Percentiles rank a stretch among this genome's conserved stretches.
Conservation (phyloP, 2,888 invertebrate genomes). For the Herminia tarsipennalis region DNA sequence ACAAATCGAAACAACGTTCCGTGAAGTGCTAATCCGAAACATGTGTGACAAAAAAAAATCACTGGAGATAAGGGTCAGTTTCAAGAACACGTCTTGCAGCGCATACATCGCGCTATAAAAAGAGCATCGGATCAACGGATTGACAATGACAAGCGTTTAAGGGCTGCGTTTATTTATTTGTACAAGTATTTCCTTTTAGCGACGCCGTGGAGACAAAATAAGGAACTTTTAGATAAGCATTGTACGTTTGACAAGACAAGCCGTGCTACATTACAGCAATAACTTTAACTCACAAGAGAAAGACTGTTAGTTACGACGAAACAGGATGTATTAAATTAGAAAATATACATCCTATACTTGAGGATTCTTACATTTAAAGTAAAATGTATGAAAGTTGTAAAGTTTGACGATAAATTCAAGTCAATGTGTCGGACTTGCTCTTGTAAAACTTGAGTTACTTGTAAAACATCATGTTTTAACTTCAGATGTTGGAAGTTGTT, state of each 20-base stretch:
- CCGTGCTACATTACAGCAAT: slow-evolving; percentile 73
- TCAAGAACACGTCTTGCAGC: slow-evolving; percentile 75
- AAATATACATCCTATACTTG: slow-evolving; percentile 50
- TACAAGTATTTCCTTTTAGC: slow-evolving; percentile 84
- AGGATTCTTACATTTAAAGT: slow-evolving; percentile 43
- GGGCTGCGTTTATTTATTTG: slow-evolving; percentile 79
- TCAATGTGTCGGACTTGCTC: slow-evolving; percentile 28
- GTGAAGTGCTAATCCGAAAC: slow-evolving; percentile 83
- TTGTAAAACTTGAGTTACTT: slow-evolving; percentile 42
- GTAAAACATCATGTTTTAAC: slow-evolving; percentile 41
- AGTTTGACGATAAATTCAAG: slow-evolving; percentile 44
- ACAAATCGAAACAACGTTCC: slow-evolving; percentile 70
- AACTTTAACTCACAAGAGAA: slow-evolving; percentile 63
- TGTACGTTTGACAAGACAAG: slow-evolving; percentile 60
- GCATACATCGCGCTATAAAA: slow-evolving; percentile 76
- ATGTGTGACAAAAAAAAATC: slow-evolving; percentile 78
- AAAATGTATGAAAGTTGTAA: slow-evolving; percentile 41
- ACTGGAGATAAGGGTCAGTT: slow-evolving; percentile 80
- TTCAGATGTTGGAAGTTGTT: slow-evolving; percentile 19
- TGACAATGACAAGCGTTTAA: slow-evolving; percentile 85
- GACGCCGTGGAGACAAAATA: slow-evolving; percentile 73
- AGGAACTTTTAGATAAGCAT: slow-evolving; percentile 80
- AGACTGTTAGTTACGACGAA: slow-evolving; percentile 56
- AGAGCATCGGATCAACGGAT: slow-evolving; percentile 75
- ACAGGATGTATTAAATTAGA: slow-evolving; percentile 75